These are phyloP conservation scores for Hydrophis major DNA, from an alignment of 2,797 vertebrate species.

Conservation along the genomic window DNA sequence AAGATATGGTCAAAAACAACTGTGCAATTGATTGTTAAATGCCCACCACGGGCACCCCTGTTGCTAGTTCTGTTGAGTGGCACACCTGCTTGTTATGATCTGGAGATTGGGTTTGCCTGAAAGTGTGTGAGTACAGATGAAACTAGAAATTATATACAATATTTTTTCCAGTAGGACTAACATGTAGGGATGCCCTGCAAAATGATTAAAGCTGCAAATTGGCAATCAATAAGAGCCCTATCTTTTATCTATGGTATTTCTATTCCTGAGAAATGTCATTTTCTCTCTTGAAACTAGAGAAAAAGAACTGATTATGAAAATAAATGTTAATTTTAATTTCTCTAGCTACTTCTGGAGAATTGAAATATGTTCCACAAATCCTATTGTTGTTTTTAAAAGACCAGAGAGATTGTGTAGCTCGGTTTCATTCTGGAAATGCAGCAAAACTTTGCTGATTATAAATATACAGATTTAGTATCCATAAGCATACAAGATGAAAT, in stretches of 20 bases:
- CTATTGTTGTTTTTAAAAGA: neutral
- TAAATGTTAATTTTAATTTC: constrained; percentile 1
- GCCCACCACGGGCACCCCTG: neutral
- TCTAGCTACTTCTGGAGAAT: neutral
- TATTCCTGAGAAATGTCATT: neutral
- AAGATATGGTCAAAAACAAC: neutral
- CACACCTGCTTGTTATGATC: neutral
- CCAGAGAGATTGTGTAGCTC: constrained; percentile 1
- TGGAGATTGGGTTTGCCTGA: neutral
- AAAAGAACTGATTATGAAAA: neutral
- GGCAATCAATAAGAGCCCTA: neutral
- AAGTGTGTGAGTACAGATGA: neutral
- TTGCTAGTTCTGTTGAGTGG: neutral
- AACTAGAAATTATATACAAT: neutral
- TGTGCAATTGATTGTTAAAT: neutral
- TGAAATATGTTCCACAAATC: neutral
- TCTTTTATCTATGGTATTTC: neutral
- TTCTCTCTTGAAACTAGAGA: neutral
- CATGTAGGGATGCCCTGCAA: neutral
- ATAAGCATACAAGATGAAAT: constrained; percentile 19
- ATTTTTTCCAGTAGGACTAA: neutral
- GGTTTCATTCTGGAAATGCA: neutral
- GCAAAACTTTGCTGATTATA: constrained; percentile 9
- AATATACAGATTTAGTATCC: neutral
- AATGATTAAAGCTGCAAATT: neutral